Evolutionary conservation across 2,888 invertebrate genomes (phyloP).

Genomic region (Synanthedon vespiformis): DNA sequence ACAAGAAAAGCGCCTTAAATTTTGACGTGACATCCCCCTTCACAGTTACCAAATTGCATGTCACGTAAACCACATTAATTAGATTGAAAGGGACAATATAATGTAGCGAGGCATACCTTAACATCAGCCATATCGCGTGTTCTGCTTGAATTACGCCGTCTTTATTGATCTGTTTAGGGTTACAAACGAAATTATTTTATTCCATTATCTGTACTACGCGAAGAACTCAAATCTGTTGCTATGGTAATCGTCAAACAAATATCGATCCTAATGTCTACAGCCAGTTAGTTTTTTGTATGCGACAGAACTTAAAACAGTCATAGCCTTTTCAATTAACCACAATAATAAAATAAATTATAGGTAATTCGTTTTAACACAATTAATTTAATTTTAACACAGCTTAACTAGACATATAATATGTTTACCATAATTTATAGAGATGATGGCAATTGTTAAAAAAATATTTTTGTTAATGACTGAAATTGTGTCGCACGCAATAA

Average conservation of each 20-base stretch:
- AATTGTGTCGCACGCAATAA: no score
- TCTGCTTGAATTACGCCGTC: constrained; percentile 43
- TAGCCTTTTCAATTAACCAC: no score
- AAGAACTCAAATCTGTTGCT: constrained; percentile 29
- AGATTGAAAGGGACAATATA: constrained; percentile 33
- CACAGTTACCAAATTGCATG: constrained; percentile 30
- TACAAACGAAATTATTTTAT: constrained; percentile 55
- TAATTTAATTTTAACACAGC: no score
- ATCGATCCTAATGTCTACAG: neutral
- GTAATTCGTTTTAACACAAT: no score
- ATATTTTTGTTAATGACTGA: no score
- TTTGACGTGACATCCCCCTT: constrained; percentile 17
- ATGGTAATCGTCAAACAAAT: constrained; percentile 27
- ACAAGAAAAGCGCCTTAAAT: constrained; percentile 11
- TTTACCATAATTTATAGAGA: no score
- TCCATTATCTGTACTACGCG: constrained; percentile 51
- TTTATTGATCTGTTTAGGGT: constrained; percentile 57
- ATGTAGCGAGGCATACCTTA: constrained; percentile 40
- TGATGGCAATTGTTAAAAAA: no score
- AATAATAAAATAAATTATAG: no score
- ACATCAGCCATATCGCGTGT: constrained; percentile 59
- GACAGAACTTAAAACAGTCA: no score
- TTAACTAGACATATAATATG: no score
- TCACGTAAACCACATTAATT: constrained; percentile 49
- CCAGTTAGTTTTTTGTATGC: no score